Conservation (phyloP, 1,140 invertebrate genomes). For the Holotrichia oblita region DNA sequence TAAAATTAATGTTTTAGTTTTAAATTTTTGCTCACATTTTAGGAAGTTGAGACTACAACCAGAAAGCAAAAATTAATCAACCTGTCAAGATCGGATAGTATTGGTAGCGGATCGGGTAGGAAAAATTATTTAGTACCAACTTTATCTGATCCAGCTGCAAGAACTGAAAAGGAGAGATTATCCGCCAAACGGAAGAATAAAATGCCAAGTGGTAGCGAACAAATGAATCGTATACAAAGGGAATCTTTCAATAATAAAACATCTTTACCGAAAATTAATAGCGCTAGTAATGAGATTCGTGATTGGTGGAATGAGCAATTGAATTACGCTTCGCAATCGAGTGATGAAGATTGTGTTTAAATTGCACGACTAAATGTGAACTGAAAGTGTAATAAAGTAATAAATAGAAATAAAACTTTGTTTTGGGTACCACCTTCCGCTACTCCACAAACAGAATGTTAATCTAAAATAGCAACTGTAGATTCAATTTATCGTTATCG, state of each 20-base stretch:
- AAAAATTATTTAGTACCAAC: constrained; percentile 87
- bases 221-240: constrained; percentile 54
- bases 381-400: no score
- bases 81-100: constrained; percentile 78
- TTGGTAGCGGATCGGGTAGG: constrained; percentile 80
- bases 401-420: no score
- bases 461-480: no score
- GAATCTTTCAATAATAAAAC: constrained; percentile 59
- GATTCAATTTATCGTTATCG: no score
- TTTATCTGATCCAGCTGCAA: constrained; percentile 82
- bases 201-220: constrained; percentile 67
- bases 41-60: constrained; percentile 56
- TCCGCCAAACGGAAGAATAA: constrained; percentile 72
- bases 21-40: background rate
- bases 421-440: no score
- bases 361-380: no score
- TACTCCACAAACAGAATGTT: no score
- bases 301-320: constrained; percentile 62
- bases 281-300: constrained; percentile 58
- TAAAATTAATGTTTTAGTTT: no score
- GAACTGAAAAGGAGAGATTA: constrained; percentile 77
- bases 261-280: constrained; percentile 57
- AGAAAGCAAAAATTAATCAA: constrained; percentile 63
- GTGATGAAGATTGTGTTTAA: constrained; percentile 56
- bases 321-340: constrained; percentile 57